Evolutionary conservation across 2,113 vertebrate genomes (phyloP).

Genomic region (Prinia subflava): DNA sequence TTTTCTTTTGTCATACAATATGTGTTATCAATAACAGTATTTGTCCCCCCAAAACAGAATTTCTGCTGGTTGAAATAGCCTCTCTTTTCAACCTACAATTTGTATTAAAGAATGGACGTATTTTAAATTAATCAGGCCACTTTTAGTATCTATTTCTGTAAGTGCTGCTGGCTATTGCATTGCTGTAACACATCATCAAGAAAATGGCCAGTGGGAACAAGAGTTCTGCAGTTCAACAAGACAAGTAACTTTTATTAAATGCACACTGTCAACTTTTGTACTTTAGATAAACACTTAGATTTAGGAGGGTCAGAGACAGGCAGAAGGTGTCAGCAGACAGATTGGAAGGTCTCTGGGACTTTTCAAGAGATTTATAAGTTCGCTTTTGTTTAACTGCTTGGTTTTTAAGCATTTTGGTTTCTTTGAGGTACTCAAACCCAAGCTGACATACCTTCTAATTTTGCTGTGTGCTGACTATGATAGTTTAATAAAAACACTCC

Average conservation of each 20-base stretch:
- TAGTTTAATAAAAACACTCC: background rate
- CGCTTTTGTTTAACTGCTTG: constrained; percentile 4
- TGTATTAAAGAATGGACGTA: background rate
- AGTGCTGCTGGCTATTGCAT: background rate
- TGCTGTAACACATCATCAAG: constrained; percentile 31
- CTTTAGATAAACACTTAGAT: constrained; percentile 42
- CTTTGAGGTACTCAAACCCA: background rate
- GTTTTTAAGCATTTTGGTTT: constrained; percentile 26
- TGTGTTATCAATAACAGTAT: background rate
- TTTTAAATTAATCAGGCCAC: background rate
- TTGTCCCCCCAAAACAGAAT: background rate
- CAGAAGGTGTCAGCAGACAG: constrained; percentile 47
- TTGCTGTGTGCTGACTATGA: background rate
- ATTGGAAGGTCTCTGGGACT: constrained; percentile 34
- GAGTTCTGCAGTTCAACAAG: background rate
- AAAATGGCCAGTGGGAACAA: background rate
- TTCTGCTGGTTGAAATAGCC: background rate
- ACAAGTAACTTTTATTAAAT: constrained; percentile 24
- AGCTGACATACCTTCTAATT: constrained; percentile 16
- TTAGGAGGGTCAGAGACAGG: constrained; percentile 41
- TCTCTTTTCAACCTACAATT: background rate
- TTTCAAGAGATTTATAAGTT: constrained; percentile 36
- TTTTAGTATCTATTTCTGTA: constrained; percentile 11
- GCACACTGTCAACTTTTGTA: constrained; percentile 18
- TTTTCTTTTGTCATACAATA: background rate